Conservation (phyloP, 2,797 vertebrate genomes). For the Characodon lateralis region DNA sequence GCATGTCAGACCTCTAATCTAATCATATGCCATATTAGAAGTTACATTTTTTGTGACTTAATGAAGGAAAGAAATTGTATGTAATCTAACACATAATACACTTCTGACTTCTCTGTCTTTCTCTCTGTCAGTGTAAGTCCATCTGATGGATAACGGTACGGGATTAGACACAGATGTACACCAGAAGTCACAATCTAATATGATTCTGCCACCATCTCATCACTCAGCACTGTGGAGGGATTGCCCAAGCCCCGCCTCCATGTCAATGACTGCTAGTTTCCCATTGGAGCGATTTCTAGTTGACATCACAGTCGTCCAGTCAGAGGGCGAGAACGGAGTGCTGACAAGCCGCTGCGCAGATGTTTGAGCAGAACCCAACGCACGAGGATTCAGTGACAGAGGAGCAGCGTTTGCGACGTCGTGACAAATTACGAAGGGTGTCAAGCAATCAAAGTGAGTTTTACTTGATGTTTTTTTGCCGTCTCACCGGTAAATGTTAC, state of each 20-base stretch:
- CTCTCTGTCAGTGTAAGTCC: neutral
- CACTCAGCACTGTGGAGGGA: neutral
- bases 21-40: too few relatives aligned
- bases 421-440: neutral
- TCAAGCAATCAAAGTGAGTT: slow-evolving; percentile 45
- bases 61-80: too few relatives aligned
- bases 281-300: slow-evolving; percentile 31
- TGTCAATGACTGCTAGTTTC: rapidly evolving
- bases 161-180: slow-evolving; percentile 65
- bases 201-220: neutral
- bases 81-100: too few relatives aligned
- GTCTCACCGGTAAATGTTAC: too few relatives aligned
- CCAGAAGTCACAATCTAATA: slow-evolving; percentile 33
- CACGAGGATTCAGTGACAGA: slow-evolving; percentile 3
- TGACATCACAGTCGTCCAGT: slow-evolving; percentile 51
- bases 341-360: slow-evolving; percentile 38
- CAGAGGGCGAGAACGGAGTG: neutral
- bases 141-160: neutral
- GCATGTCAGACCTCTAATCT: too few relatives aligned
- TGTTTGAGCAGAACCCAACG: slow-evolving; percentile 28
- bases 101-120: neutral
- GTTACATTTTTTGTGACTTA: too few relatives aligned
- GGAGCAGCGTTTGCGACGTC: neutral
- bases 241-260: slow-evolving; percentile 8
- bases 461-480: neutral